These are phyloP conservation scores for Zootermopsis nevadensis DNA, from an alignment of 2,888 invertebrate species.

Conservation along the genomic window DNA sequence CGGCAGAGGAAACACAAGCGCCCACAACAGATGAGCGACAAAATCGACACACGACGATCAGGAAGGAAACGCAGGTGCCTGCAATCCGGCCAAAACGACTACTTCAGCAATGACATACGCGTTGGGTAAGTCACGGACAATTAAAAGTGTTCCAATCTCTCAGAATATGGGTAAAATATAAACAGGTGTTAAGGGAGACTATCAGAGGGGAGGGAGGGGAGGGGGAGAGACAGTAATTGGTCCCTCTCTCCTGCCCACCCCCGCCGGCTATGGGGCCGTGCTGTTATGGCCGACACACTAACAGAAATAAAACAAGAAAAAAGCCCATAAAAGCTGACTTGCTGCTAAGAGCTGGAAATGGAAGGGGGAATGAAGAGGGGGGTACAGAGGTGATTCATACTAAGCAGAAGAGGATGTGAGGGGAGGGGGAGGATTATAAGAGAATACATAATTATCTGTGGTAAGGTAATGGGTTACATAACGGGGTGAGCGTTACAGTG, in stretches of 20 bases:
- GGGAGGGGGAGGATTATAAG: neutral
- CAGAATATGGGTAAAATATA: constrained; percentile 41
- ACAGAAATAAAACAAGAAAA: constrained; percentile 41
- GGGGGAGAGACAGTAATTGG: constrained; percentile 46
- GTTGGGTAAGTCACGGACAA: constrained; percentile 22
- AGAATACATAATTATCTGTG: constrained; percentile 30
- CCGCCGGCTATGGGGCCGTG: constrained; percentile 37
- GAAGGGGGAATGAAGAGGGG: constrained; percentile 34
- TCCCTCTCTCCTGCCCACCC: constrained; percentile 44
- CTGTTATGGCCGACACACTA: constrained; percentile 6
- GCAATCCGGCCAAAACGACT: neutral
- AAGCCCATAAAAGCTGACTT: constrained; percentile 47
- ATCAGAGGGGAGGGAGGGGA: neutral
- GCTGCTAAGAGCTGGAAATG: constrained; percentile 37
- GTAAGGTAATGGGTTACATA: constrained; percentile 30
- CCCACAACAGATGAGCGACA: constrained; percentile 54
- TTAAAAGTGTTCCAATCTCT: constrained; percentile 29
- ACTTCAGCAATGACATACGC: constrained; percentile 31
- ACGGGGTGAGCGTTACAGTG: neutral
- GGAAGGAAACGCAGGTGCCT: constrained; percentile 49
- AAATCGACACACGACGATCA: constrained; percentile 35
- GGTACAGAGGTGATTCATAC: constrained; percentile 32
- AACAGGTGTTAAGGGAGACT: constrained; percentile 42
- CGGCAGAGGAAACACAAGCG: constrained; percentile 56
- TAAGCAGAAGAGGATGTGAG: neutral